Evolutionary conservation across 2,797 vertebrate genomes (phyloP).

Genomic region (Macrochelys suwanniensis): DNA sequence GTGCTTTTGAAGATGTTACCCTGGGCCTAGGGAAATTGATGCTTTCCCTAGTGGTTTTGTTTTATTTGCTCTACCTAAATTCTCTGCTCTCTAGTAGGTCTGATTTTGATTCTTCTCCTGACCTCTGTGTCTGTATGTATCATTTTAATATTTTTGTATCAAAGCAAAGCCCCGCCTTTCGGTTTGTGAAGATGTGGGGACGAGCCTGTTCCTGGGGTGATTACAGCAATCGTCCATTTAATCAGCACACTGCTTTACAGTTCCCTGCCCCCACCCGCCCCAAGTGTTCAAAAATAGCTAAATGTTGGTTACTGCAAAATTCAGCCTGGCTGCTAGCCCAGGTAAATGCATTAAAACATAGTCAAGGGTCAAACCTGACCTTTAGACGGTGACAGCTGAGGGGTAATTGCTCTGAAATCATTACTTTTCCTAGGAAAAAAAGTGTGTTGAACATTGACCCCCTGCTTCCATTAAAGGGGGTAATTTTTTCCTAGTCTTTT

Average conservation of each 20-base stretch:
- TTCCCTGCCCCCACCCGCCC: background rate
- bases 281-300: constrained; percentile 19
- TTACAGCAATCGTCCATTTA: background rate
- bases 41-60: background rate
- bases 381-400: constrained; percentile 43
- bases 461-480: constrained; percentile 43
- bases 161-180: background rate
- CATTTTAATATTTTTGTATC: background rate
- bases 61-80: background rate
- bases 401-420: constrained; percentile 53
- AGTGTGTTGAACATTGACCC: background rate
- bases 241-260: background rate
- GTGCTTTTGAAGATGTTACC: background rate
- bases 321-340: constrained; percentile 22
- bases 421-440: constrained; percentile 26
- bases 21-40: background rate
- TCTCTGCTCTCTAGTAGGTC: background rate
- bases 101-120: background rate
- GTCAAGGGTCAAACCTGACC: constrained; percentile 56
- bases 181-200: background rate
- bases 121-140: background rate
- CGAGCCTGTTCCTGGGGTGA: background rate
- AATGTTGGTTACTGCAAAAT: constrained; percentile 32
- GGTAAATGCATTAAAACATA: constrained; percentile 55
- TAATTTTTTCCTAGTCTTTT: constrained; percentile 23